Conservation (phyloP, 1,140 invertebrate species). For the Carcinoscorpius rotundicauda region DNA sequence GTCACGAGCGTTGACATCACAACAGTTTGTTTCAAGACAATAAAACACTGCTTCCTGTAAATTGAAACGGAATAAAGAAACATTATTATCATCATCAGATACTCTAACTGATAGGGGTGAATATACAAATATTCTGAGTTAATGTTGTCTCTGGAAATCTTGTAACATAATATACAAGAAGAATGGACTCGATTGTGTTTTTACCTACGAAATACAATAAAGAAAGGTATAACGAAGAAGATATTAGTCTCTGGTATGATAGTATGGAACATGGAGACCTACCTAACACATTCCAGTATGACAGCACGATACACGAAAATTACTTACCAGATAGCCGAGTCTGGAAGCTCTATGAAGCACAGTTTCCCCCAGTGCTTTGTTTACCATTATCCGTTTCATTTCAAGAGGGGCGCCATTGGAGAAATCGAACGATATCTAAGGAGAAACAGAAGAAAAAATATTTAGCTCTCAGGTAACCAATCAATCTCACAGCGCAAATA, state of each 20-base stretch:
- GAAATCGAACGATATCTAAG: not conserved
- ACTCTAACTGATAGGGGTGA: no score
- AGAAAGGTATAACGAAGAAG: no score
- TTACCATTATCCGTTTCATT: slow-evolving; percentile 79
- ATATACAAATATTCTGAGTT: slow-evolving; percentile 27
- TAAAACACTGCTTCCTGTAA: slow-evolving; percentile 73
- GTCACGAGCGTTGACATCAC: slow-evolving; percentile 70
- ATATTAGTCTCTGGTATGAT: no score
- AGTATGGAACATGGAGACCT: no score
- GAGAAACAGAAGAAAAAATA: no score
- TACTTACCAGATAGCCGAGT: slow-evolving; percentile 65
- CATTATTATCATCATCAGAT: slow-evolving; percentile 4
- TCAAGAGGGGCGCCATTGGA: slow-evolving; percentile 37
- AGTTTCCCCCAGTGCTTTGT: slow-evolving; percentile 86
- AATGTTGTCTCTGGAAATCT: slow-evolving; percentile 42
- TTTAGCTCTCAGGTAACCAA: no score
- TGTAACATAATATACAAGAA: no score
- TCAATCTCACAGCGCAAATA: no score
- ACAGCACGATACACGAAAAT: no score
- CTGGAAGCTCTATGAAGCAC: slow-evolving; percentile 76
- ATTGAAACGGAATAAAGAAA: not conserved
- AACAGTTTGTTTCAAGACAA: slow-evolving; percentile 67
- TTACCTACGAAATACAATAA: no score
- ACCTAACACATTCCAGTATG: no score
- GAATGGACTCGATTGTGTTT: no score